These are phyloP conservation scores for Hepsetus odoe DNA, from an alignment of 2,113 vertebrate genomes.

Conservation along the genomic window DNA sequence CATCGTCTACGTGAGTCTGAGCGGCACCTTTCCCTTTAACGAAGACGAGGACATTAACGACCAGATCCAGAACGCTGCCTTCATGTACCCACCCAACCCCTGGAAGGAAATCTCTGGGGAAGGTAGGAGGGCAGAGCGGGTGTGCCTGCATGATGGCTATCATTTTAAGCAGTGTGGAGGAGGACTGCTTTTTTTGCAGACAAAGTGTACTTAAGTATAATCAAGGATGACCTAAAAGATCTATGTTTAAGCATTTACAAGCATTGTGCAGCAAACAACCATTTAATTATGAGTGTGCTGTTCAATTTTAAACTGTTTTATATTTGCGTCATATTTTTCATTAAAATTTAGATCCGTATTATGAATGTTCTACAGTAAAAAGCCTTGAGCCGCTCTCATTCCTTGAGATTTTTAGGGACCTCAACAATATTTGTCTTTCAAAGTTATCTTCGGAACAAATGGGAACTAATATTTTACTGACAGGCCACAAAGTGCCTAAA, in stretches of 20 bases:
- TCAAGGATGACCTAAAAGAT: not conserved
- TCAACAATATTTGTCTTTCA: too few species aligned
- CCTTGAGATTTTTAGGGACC: too few species aligned
- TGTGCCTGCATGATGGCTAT: not conserved
- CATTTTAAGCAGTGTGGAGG: constrained; percentile 8
- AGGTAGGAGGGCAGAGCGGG: constrained; percentile 74
- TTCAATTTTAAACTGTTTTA: too few species aligned
- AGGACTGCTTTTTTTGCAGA: constrained; percentile 15
- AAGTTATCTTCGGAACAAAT: too few species aligned
- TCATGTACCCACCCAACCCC: constrained; percentile 96
- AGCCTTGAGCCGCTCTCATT: too few species aligned
- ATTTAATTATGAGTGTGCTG: too few species aligned
- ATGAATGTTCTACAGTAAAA: too few species aligned
- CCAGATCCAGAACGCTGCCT: constrained; percentile 97
- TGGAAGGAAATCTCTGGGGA: constrained; percentile 96
- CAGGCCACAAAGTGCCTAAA: too few species aligned
- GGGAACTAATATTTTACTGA: too few species aligned
- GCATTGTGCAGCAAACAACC: not conserved
- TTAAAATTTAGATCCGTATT: too few species aligned
- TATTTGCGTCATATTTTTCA: too few species aligned
- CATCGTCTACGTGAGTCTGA: constrained; percentile 95
- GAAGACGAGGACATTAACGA: constrained; percentile 98
- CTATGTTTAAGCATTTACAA: constrained; percentile 19
- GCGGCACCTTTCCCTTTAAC: constrained; percentile 96
- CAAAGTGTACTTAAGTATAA: constrained; percentile 20